Evolutionary conservation across 1,140 invertebrate species (phyloP), one percentile per base, ranked within the genome.

Genomic region (Venustaconcha ellipsiformis): DNA sequence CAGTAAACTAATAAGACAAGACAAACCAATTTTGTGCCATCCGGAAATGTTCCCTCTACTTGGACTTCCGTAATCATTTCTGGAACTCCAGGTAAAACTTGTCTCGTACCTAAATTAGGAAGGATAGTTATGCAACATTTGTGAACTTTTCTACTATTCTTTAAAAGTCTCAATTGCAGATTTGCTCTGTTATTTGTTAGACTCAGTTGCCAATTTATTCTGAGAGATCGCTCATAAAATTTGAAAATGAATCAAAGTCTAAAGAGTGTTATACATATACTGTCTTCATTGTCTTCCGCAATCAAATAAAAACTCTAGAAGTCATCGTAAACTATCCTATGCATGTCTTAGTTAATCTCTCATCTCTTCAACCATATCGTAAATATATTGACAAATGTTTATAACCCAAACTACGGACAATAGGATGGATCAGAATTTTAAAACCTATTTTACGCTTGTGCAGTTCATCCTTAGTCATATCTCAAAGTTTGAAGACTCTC

Each of bases 11-110:
- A 48, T 48, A 8, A 48, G 37, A 48, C 59, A 23, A n/a, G 0
- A 66, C 74, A 59, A 76, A 90, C 89, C 78, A 90, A 69, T 82
- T 90, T 90, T 26, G 88, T 88, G 30, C 90, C 90, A 79, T 90
- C 90, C 0, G 87, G 85, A 80, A 90, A 90, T 1, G 89, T 89
- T 20, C 84, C 88, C 68, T 90, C 89, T 14, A 90, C 76, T 65
- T 88, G 86, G 14, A 90, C 78, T 62, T 90, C 88, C 0, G 59
- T 55, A 3, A 90, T 80, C 86, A 90, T 88, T 55, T 85, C 79
- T 0, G 76, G 78, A 17, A 90, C 88, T 12, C 89, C 89, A 11
- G 85, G 77, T 74, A 88, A 69, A 0, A 90, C 85, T 69, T 90
- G 89, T 37, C 83, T 81, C 14, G 76, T 60, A 11, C 89, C 89